Evolutionary conservation across 92 coral and sea anemone species (phyloP), one percentile per base, ranked within the genome.

Genomic region (Blastomussa wellsi): DNA sequence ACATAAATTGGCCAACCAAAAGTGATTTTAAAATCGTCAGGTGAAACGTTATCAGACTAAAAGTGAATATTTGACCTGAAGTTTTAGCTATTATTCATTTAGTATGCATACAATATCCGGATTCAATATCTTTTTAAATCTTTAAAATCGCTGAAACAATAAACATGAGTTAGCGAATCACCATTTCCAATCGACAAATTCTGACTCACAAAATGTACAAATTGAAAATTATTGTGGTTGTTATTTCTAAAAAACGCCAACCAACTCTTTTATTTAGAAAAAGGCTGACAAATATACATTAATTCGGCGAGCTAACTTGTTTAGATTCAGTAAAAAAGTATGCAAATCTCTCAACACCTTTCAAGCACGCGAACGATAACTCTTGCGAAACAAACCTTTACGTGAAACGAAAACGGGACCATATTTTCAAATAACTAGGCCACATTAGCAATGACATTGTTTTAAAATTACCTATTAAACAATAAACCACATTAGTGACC

Each of bases 321-420:
- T 79, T n/a, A 10, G 42, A 60, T n/a, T 37, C 31, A 29, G 12
- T 20, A 22, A 37, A 28, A 55, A 22, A 20, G 53, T 67, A 31
- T 14, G 49, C 20, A 36, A 20, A 69, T 48, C 77, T 20, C 10
- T 82, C 78, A 38, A 15, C 79, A 82, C 86, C 67, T 28, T 16
- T 37, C 15, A 36, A 26, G 64, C 73, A 64, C 36, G 53, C 82
- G 59, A 52, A 72, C 49, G 26, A 22, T 32, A 9, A 16, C 16
- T 41, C 72, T 79, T 79, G 84, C 84, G 75, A 80, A 80, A 80
- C 75, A 79, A 79, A 79, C 71, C 31, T 33, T 24, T 35, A 78
- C 36, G 32, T 26, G 15, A 2, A 28, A 36, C 33, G 7, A 62
- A 22, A 33, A 80, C 67, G 44, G 33, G 78, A 51, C 32, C 31